Conservation (phyloP, 2,888 invertebrate genomes). For the Eugnorisma glareosa region DNA sequence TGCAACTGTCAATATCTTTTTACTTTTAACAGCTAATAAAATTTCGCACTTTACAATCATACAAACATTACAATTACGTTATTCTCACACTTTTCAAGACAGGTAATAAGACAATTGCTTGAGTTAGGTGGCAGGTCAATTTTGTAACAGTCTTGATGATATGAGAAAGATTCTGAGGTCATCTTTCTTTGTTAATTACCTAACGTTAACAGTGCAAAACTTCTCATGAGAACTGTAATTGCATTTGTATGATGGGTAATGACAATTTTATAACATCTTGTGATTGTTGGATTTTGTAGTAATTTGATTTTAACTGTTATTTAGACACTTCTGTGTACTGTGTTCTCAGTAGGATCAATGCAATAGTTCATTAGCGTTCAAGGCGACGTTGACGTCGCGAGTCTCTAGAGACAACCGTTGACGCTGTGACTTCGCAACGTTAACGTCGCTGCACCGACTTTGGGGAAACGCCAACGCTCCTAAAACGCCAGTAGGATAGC, state of each 20-base stretch:
- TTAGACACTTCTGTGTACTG: not conserved
- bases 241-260: constrained; percentile 11
- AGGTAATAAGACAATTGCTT: constrained; percentile 23
- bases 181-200: constrained; percentile 27
- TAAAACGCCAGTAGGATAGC: no score
- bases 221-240: constrained; percentile 40
- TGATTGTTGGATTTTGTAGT: not conserved
- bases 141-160: constrained; percentile 37
- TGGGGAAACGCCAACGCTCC: no score
- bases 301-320: not conserved
- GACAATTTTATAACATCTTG: not conserved
- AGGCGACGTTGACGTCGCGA: no score
- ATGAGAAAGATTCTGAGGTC: constrained; percentile 45
- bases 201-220: not conserved
- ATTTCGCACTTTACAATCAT: constrained; percentile 5
- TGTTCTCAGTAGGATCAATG: not conserved
- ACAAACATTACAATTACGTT: constrained; percentile 7
- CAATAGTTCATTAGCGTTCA: no score
- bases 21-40: constrained; percentile 38
- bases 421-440: no score
- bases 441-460: no score
- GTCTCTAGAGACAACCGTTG: no score
- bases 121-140: constrained; percentile 28
- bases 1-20: constrained; percentile 1
- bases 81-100: constrained; percentile 41